Percentiles rank a stretch among this genome's conserved stretches.
phyloP scores from a whole-genome alignment of 2,888 invertebrate species.

The Torymus aiolomorphi region DNA sequence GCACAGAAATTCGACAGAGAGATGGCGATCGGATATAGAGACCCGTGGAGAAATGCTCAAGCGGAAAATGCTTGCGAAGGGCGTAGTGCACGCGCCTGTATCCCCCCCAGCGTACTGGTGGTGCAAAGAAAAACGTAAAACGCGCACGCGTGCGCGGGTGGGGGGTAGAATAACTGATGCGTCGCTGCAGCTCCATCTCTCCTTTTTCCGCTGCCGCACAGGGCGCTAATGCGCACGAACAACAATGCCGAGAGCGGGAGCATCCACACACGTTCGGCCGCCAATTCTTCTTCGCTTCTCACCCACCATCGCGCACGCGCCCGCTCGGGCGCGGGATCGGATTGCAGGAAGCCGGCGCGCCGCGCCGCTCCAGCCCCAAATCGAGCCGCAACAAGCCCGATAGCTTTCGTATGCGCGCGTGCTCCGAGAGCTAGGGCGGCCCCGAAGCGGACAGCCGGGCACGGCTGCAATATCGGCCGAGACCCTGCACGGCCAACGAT shows the following conservation, averaged over 20 bases:
- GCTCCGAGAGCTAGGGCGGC: too few relatives aligned
- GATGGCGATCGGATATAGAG: background rate
- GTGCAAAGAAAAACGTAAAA: constrained; percentile 60
- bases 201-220: constrained; percentile 28
- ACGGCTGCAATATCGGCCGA: too few relatives aligned
- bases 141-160: constrained; percentile 49
- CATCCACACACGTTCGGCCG: constrained; percentile 71
- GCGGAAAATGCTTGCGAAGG: too few relatives aligned
- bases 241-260: constrained; percentile 66
- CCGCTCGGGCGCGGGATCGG: constrained; percentile 64
- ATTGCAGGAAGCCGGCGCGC: constrained; percentile 67
- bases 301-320: too few relatives aligned
- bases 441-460: too few relatives aligned
- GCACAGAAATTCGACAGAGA: constrained; percentile 36
- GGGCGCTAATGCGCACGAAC: constrained; percentile 66
- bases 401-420: too few relatives aligned
- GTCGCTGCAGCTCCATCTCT: constrained; percentile 57
- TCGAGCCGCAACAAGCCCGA: too few relatives aligned
- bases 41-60: background rate
- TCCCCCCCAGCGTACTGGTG: background rate
- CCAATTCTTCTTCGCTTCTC: constrained; percentile 73
- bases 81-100: constrained; percentile 7
- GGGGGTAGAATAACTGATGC: too few relatives aligned
- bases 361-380: too few relatives aligned
- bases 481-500: constrained; percentile 22